Evolutionary conservation across 2,113 vertebrate species (phyloP).

Genomic region (Hydrochoerus hydrochaeris): DNA sequence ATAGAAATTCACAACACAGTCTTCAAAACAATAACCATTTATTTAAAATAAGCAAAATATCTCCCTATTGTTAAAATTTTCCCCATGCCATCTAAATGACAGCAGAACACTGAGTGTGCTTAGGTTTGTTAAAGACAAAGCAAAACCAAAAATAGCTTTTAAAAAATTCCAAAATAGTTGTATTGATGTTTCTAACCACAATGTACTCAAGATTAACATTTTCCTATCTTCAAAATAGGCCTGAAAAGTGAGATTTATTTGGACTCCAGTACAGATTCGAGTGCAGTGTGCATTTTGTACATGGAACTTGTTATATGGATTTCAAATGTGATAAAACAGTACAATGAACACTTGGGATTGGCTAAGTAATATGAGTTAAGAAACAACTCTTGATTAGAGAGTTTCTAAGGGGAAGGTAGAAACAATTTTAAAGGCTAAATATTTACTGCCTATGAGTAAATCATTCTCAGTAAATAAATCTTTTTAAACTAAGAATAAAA

Average conservation of each 20-base stretch:
- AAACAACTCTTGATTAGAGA: background rate
- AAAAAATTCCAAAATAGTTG: background rate
- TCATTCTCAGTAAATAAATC: background rate
- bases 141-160: background rate
- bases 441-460: background rate
- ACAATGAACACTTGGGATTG: background rate
- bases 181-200: slow-evolving; percentile 39
- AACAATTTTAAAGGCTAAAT: background rate
- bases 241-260: background rate
- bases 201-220: slow-evolving; percentile 57
- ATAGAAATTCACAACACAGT: background rate
- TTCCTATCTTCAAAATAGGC: slow-evolving; percentile 22
- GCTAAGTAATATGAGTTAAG: background rate
- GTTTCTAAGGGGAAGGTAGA: background rate
- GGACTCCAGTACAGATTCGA: background rate
- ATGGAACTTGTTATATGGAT: background rate
- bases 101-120: background rate
- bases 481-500: background rate
- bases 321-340: slow-evolving; percentile 3
- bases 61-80: background rate
- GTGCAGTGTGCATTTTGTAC: background rate
- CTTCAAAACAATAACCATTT: background rate
- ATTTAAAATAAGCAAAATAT: slow-evolving; percentile 5
- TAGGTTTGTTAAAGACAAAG: background rate
- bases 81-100: background rate